Percentiles rank a stretch among this genome's conserved stretches.
Conservation (phyloP, 2,797 vertebrate species). For the Rhabdophis nuchalis region DNA sequence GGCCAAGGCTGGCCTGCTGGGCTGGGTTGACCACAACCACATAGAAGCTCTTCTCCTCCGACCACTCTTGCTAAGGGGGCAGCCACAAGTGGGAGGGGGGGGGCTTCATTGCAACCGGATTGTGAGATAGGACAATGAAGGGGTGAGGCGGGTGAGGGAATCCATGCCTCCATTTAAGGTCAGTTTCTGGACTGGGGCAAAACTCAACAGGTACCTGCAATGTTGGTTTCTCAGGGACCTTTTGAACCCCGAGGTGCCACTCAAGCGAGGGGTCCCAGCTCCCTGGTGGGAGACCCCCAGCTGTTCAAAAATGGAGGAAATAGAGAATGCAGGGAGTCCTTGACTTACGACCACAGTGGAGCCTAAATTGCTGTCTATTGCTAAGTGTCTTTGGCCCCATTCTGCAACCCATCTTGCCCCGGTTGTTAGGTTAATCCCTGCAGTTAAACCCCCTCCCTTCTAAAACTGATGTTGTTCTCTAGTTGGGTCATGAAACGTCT, state of each 20-base stretch:
- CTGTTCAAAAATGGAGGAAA: not conserved
- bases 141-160: rapidly evolving
- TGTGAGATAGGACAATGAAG: not conserved
- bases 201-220: not conserved
- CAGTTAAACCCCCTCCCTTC: too few species aligned
- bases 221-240: not conserved
- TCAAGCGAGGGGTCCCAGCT: not conserved
- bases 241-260: too few species aligned
- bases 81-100: too few species aligned
- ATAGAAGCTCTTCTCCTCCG: too few species aligned
- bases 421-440: not conserved
- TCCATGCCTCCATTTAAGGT: not conserved
- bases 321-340: too few species aligned
- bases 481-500: too few species aligned
- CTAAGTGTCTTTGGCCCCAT: too few species aligned
- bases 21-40: not conserved
- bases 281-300: not conserved
- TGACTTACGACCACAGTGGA: not conserved
- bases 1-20: not conserved
- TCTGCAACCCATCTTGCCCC: not conserved
- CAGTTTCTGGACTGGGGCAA: too few species aligned
- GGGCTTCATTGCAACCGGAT: not conserved
- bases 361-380: not conserved
- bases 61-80: not conserved
- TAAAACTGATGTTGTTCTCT: too few species aligned